phyloP scores from a whole-genome alignment of 2,113 vertebrate genomes.

The Silurus asotus region DNA sequence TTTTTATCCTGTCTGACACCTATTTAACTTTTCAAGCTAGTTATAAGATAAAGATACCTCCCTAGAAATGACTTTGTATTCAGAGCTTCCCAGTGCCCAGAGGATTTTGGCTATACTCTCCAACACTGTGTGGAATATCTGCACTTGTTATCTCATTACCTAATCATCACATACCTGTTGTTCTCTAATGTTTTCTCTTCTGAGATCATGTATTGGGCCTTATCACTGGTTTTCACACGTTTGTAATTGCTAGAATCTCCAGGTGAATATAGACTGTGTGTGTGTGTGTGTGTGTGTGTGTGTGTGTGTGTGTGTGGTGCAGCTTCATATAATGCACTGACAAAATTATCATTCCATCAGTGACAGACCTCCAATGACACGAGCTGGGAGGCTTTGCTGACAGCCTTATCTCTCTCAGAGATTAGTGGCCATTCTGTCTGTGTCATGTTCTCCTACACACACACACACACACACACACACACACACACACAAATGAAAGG shows the following conservation, averaged over 20 bases:
- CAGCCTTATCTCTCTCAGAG: conserved; percentile 35
- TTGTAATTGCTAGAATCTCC: conserved; percentile 26
- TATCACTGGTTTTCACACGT: conserved; percentile 15
- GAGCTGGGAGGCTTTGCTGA: conserved; percentile 21
- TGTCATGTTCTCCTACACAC: background rate
- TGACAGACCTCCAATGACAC: conserved; percentile 36
- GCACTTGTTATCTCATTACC: conserved; percentile 13
- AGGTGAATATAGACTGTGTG: background rate
- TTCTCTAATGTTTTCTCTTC: conserved; percentile 13
- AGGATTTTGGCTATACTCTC: background rate
- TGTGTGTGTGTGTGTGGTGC: background rate
- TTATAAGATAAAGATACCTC: background rate
- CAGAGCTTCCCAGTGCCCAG: background rate
- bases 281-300: background rate
- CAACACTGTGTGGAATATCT: conserved; percentile 12
- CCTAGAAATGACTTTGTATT: background rate
- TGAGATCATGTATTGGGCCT: conserved; percentile 6
- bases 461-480: conserved; percentile 16
- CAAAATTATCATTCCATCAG: conserved; percentile 46
- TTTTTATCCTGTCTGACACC: background rate
- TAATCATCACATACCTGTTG: background rate
- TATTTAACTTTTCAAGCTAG: background rate
- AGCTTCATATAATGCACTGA: conserved; percentile 18
- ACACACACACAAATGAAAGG: background rate
- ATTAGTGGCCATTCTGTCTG: conserved; percentile 33